Conservation (phyloP, 2,113 vertebrate species). For the Corythornis madagascariensis region DNA sequence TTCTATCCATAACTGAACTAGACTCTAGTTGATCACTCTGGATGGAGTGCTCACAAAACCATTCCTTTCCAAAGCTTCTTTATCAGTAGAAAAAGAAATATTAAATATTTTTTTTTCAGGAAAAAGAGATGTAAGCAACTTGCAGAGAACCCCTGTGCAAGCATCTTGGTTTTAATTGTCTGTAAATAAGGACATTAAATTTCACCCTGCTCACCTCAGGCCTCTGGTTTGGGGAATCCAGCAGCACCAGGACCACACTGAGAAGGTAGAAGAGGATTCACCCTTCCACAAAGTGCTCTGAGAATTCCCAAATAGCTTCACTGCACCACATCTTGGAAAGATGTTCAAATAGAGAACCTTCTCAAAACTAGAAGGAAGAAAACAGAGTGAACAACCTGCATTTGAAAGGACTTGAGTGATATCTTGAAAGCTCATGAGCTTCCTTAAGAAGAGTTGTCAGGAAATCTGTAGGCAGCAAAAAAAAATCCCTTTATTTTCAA, state of each 20-base stretch:
- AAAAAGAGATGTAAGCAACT: not conserved
- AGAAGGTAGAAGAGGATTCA: not conserved
- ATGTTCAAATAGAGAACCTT: not conserved
- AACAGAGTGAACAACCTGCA: not conserved
- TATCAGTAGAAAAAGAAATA: not conserved
- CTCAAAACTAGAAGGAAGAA: not conserved
- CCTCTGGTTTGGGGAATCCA: not conserved
- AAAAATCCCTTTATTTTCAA: not conserved
- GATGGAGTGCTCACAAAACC: not conserved
- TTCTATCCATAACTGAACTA: not conserved
- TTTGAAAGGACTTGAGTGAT: not conserved
- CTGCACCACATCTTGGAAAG: not conserved
- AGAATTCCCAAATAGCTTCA: not conserved
- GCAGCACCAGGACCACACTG: not conserved
- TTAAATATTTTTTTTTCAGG: not conserved
- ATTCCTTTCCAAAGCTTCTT: not conserved
- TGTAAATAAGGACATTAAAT: not conserved
- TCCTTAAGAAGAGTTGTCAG: not conserved
- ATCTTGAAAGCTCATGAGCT: not conserved
- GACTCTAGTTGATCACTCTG: not conserved
- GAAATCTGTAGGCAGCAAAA: not conserved
- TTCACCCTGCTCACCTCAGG: not conserved
- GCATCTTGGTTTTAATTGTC: not conserved
- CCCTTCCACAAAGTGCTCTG: not conserved
- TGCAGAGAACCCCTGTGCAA: not conserved